phyloP scores from a whole-genome alignment of 2,888 invertebrate genomes.

The Girardia tigrina region DNA sequence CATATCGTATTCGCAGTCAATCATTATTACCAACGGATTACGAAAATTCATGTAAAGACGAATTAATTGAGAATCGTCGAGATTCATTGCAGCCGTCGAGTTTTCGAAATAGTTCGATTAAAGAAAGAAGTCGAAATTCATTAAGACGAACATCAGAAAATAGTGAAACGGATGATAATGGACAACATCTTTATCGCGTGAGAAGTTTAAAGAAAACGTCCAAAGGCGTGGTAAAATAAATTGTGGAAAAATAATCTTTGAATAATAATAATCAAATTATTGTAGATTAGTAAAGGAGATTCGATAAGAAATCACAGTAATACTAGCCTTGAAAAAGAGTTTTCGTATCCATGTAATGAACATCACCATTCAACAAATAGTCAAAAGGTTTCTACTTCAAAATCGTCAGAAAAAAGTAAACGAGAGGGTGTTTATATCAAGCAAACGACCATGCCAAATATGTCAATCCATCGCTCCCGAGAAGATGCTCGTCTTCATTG shows the following conservation, averaged over 20 bases:
- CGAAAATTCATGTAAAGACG: neutral
- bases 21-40: neutral
- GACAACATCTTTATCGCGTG: neutral
- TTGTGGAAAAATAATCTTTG: neutral
- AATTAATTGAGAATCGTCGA: neutral
- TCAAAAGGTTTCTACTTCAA: neutral
- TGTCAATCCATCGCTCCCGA: neutral
- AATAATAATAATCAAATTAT: neutral
- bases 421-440: neutral
- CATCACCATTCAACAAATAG: neutral
- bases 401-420: neutral
- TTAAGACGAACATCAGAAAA: neutral
- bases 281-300: neutral
- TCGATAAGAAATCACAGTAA: neutral
- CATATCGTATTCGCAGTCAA: neutral
- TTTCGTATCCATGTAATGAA: neutral
- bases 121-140: neutral
- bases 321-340: neutral
- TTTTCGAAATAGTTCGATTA: neutral
- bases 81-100: neutral
- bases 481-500: neutral
- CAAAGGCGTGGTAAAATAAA: neutral
- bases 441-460: constrained; percentile 15
- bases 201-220: constrained; percentile 1
- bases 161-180: neutral